Base-by-base conservation (phyloP, 2,888 invertebrate genomes). In the Mechanitis mazaeus region DNA sequence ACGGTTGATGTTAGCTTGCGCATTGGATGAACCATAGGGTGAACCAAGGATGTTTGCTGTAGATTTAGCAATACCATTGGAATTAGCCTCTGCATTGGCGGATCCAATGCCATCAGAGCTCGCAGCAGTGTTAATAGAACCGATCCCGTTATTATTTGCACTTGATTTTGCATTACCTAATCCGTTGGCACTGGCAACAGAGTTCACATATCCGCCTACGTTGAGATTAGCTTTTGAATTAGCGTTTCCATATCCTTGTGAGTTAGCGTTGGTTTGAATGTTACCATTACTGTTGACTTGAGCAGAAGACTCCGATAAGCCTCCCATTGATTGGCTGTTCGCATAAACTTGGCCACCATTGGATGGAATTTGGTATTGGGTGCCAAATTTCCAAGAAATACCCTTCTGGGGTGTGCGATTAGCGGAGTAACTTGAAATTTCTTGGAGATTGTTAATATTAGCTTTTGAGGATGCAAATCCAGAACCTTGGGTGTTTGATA, bases 381-480 rank as follows among this genome's bases (percentile, higher is more conserved):
- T 83, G 12, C 88, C 88, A 67, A 88, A 87, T 47, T 77, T 83
- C 88, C 88, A 88, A 63, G 78, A 77, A 72, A 83, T 80, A 57
- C 76, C 75, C 59, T 77, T 79, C 55, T 78, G 74, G 56, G 72
- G 72, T 59, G 71, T 63, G 20, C 74, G 63, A 61, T 78, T 80
- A 60, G 81, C 81, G 3, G 79, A 73, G 11, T 80, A 75, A 35
- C 73, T 64, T 38, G 77, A 78, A 33, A 68, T 73, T n/a, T 79
- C 79, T 45, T 74, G 68, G 20, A 71, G 64, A 7, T 77, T 77
- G 58, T 78, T 75, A 20, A 79, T 73, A 60, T 83, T 77, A 2
- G 83, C 85, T 63, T 76, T 79, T 4, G 86, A 82, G 6, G 77
- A 78, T 2, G 85, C 81, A 11, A 74, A 75, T 2, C 76, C 75